Base-by-base conservation (phyloP, 2,797 vertebrate species). In the Melanotaenia pygmaea region DNA sequence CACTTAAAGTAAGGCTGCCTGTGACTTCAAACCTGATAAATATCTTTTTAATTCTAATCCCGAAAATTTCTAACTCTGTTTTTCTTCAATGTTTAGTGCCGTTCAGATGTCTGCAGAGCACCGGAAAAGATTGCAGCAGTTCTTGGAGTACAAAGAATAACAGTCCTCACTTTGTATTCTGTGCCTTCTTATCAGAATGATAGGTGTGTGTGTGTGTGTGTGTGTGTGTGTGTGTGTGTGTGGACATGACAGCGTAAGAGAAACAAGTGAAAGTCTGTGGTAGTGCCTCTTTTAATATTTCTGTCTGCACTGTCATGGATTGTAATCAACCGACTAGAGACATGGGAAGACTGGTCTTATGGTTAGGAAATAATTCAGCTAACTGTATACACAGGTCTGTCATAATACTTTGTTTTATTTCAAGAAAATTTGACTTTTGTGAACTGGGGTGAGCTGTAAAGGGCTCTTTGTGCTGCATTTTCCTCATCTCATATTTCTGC, bases 131-230 rank as follows among this genome's bases (percentile, higher is more conserved):
- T 92, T 99, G 86, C 97, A 98, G 81, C 97, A 97, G 80, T 99
- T 99, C 91, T 91, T 99, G 93, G 96, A 99, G 60, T 98, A 96
- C 89, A 98, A 97, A 88, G 98, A 99, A 83, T 99, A 94, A 94
- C 28, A 16, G 18, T 3, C 3, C 16, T 2, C 38, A 60, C 24
- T 30, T 64, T 45, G 67, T 32, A 61, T 32, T 24, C 37, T 59
- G 64, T 65, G 70, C 62, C 72, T 74, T 85, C 67, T 67, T 64
- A 57, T 77, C 51, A 6, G 74, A 56, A 34, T 26, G 67, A 63
- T 38, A 20, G 40, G 18, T 38, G 43, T 37, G 54, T 30, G 64
- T 34, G 51, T 26, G 50, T 4, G 50, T 53, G 50, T 53, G 50
- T 26, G 22, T 53, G 51, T 37, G 54, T 30, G 64, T 34, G 51